Percentiles rank a stretch among this genome's conserved stretches.
These are phyloP conservation scores for Actinernus sp. DNA, from an alignment of 92 coral and sea anemone species.

Conservation along the genomic window DNA sequence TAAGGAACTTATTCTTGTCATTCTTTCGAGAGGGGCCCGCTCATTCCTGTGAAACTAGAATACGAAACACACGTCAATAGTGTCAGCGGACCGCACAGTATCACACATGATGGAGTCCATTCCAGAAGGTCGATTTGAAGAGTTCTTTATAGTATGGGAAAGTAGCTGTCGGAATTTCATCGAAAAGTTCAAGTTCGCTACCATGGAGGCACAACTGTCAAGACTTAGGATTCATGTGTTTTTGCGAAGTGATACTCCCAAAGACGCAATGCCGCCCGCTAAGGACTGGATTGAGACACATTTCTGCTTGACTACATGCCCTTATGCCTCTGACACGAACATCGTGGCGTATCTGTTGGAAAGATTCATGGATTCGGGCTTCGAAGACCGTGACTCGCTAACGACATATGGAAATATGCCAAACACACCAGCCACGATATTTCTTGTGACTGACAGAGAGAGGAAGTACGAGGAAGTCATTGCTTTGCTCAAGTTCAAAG, in stretches of 20 bases:
- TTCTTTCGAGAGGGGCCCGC: too few relatives aligned
- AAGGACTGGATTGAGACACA: slow-evolving; percentile 76
- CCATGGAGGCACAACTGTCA: slow-evolving; percentile 59
- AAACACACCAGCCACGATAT: slow-evolving; percentile 21
- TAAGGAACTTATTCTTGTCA: too few relatives aligned
- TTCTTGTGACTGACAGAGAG: slow-evolving; percentile 77
- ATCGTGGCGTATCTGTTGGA: slow-evolving; percentile 60
- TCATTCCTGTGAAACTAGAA: too few relatives aligned
- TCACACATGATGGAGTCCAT: too few relatives aligned
- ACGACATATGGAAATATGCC: not conserved
- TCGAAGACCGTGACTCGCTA: slow-evolving; percentile 23
- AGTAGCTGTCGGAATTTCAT: slow-evolving; percentile 95
- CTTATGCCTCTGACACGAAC: slow-evolving; percentile 89
- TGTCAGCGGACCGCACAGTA: too few relatives aligned
- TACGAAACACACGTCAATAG: too few relatives aligned
- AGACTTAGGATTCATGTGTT: slow-evolving; percentile 78
- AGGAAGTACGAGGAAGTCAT: slow-evolving; percentile 85
- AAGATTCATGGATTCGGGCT: slow-evolving; percentile 39
- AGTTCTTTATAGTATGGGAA: slow-evolving; percentile 93
- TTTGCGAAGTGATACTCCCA: slow-evolving; percentile 90
- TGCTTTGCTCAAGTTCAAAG: slow-evolving; percentile 63
- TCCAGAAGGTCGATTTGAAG: too few relatives aligned
- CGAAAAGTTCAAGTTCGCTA: slow-evolving; percentile 69
- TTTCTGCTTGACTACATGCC: slow-evolving; percentile 83
- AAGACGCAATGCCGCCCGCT: slow-evolving; percentile 75